A percentile compares a stretch with the other conserved stretches of the same genome.
These are phyloP conservation scores for Catocala sponsa DNA, from an alignment of 2,888 invertebrate genomes.

Conservation along the genomic window DNA sequence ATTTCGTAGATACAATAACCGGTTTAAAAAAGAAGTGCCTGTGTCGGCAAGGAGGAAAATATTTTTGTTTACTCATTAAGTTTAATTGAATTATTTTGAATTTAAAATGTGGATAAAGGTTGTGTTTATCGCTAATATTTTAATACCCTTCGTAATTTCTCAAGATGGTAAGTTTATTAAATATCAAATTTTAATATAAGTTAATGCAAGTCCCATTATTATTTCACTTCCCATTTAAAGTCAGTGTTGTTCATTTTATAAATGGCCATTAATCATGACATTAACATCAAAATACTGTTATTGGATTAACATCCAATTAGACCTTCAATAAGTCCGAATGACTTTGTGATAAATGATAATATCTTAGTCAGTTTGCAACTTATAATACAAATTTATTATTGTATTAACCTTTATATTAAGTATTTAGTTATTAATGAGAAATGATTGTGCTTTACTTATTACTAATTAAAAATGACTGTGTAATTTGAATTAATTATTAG, in stretches of 20 bases:
- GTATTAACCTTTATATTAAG: slow-evolving; percentile 25
- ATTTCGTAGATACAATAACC: slow-evolving; percentile 22
- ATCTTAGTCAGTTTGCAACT: neutral
- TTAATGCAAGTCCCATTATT: neutral
- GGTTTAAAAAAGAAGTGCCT: slow-evolving; percentile 33
- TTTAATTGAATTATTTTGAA: neutral
- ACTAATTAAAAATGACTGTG: too few species aligned
- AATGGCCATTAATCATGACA: neutral
- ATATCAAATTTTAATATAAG: neutral
- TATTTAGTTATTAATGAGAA: too few species aligned
- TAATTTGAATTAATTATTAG: neutral
- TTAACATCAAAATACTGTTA: neutral
- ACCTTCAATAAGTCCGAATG: neutral
- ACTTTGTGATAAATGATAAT: slow-evolving; percentile 9
- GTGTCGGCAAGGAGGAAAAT: slow-evolving; percentile 21
- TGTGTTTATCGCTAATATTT: slow-evolving; percentile 33
- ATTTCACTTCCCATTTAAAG: neutral
- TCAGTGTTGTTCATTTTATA: neutral
- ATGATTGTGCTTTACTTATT: neutral
- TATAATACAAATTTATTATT: neutral
- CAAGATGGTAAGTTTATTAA: slow-evolving; percentile 42
- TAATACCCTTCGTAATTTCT: slow-evolving; percentile 33
- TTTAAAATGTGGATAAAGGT: slow-evolving; percentile 34
- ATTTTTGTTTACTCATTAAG: slow-evolving; percentile 10
- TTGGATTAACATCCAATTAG: neutral